Evolutionary conservation across 2,797 vertebrate genomes (phyloP).

Genomic region (Toxotes lorentzi): DNA sequence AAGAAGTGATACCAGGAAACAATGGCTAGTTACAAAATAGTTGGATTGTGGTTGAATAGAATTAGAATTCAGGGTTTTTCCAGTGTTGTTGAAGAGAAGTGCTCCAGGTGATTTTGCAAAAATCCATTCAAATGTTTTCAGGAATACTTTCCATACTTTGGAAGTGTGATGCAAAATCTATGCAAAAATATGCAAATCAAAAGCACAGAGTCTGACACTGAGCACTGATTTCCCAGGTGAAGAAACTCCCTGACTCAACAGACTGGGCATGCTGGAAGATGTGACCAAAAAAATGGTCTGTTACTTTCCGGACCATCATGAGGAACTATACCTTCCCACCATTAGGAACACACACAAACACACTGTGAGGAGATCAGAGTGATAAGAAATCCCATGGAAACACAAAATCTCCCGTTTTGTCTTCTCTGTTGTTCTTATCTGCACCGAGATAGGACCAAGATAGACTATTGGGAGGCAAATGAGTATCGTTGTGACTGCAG

Average conservation of each 20-base stretch:
- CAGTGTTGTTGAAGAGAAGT: not conserved
- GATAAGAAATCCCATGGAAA: conserved; percentile 10
- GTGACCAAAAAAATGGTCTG: too few species aligned
- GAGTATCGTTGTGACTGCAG: not conserved
- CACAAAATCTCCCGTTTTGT: not conserved
- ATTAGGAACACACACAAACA: not conserved
- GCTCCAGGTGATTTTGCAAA: not conserved
- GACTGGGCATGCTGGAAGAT: too few species aligned
- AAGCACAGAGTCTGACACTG: not conserved
- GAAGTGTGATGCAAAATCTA: conserved; percentile 39
- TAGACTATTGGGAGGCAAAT: conserved; percentile 10
- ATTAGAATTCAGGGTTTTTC: conserved; percentile 13
- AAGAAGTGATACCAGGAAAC: not conserved
- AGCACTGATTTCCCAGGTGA: conserved; percentile 28
- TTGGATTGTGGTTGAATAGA: not conserved
- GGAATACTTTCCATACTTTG: not conserved
- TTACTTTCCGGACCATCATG: too few species aligned
- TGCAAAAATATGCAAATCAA: conserved; percentile 65
- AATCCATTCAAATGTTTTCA: not conserved
- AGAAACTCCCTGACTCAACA: not conserved
- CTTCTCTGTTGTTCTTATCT: conserved; percentile 28
- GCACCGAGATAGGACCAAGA: not conserved
- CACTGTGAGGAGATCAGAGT: not conserved
- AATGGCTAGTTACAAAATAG: not conserved
- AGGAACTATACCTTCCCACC: too few species aligned